These are phyloP conservation scores for Pardosa pseudoannulata DNA, from an alignment of 2,888 invertebrate genomes.

Conservation along the genomic window DNA sequence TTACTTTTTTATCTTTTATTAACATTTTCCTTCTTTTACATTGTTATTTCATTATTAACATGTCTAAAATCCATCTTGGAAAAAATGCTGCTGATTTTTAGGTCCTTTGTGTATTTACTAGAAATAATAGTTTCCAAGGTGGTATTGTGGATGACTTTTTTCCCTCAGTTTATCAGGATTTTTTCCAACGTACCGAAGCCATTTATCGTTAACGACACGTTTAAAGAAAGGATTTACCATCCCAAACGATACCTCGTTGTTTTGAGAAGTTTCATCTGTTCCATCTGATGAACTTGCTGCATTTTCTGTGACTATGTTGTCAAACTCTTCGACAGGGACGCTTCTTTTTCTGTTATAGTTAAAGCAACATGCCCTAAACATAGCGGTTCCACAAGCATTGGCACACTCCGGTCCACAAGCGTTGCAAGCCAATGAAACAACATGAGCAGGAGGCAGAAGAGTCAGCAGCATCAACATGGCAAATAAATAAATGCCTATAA, in stretches of 20 bases:
- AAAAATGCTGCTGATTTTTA: too few relatives aligned
- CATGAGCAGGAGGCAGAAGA: slow-evolving; percentile 57
- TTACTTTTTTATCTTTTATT: too few relatives aligned
- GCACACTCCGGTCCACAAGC: slow-evolving; percentile 72
- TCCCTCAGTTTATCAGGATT: not conserved
- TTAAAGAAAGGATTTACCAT: not conserved
- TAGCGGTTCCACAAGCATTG: slow-evolving; percentile 83
- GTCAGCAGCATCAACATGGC: slow-evolving; percentile 64
- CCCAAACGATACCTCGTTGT: not conserved
- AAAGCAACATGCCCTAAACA: slow-evolving; percentile 85
- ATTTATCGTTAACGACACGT: slow-evolving; percentile 4
- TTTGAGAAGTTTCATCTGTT: slow-evolving; percentile 9
- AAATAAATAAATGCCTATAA: slow-evolving; percentile 40
- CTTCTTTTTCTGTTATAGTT: slow-evolving; percentile 82
- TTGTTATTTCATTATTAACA: too few relatives aligned
- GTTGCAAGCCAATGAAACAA: slow-evolving; percentile 59
- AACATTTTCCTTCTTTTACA: too few relatives aligned
- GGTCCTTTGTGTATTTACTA: too few relatives aligned
- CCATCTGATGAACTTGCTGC: slow-evolving; percentile 45
- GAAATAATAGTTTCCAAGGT: slow-evolving; percentile 16
- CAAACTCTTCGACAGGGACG: slow-evolving; percentile 16
- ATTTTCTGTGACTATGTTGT: slow-evolving; percentile 8
- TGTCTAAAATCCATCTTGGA: too few relatives aligned
- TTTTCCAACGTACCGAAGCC: slow-evolving; percentile 34
- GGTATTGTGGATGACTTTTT: not conserved